These are phyloP conservation scores for Cervus canadensis DNA, from an alignment of 2,113 vertebrate genomes.

Conservation along the genomic window DNA sequence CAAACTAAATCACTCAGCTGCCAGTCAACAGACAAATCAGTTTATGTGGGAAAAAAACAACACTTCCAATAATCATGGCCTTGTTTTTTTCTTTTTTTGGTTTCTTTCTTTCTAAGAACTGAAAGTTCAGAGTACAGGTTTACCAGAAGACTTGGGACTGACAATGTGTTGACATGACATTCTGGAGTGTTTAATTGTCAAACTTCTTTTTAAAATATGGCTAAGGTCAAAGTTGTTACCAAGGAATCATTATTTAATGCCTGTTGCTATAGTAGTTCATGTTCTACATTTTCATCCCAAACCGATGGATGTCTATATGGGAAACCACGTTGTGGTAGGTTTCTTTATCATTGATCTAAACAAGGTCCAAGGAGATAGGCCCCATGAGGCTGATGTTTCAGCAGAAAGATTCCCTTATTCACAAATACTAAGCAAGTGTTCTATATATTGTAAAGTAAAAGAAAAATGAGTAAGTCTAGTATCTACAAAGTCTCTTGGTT, in stretches of 20 bases:
- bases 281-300: not conserved
- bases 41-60: not conserved
- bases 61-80: not conserved
- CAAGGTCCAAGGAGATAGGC: not conserved
- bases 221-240: slow-evolving; percentile 17
- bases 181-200: not conserved
- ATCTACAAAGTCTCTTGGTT: not conserved
- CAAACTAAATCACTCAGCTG: slow-evolving; percentile 42
- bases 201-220: not conserved
- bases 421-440: not conserved
- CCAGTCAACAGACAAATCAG: slow-evolving; percentile 6
- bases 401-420: not conserved
- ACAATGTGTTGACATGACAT: not conserved
- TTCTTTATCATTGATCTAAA: slow-evolving; percentile 23
- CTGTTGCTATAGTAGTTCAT: not conserved
- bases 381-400: not conserved
- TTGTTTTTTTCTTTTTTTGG: not conserved
- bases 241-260: slow-evolving; percentile 6
- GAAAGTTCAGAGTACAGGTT: not conserved
- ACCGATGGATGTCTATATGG: not conserved
- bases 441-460: not conserved
- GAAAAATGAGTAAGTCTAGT: not conserved
- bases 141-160: not conserved
- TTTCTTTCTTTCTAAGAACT: not conserved
- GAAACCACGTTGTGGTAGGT: not conserved